Evolutionary conservation across 2,113 vertebrate genomes (phyloP), one percentile per base, ranked within the genome.

Genomic region (Paradoxurus hermaphroditus): DNA sequence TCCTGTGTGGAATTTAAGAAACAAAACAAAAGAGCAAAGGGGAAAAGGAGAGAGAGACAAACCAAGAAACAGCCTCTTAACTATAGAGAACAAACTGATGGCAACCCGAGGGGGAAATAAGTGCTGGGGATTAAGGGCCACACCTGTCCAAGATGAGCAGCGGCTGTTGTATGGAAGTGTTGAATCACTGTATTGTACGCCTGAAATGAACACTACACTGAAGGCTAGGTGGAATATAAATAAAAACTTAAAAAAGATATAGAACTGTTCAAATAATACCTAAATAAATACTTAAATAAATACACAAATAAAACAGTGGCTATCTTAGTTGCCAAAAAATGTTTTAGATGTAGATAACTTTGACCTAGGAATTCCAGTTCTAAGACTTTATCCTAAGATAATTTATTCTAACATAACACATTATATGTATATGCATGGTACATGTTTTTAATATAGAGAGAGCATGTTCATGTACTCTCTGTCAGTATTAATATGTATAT

Each of bases 361-460:
- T 89, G 46, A 82, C 18, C 18, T 78, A 56, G 36, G 23, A 72
- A 34, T 94, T 92, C 21, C 44, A 91, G 2, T 75, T 90, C 49
- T 85, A 46, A 94, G 31, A 96, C 88, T 86, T 95, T 67, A 85
- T 65, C 39, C 19, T 90, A 92, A 96, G 11, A n/a, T 92, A 92
- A 36, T 59, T 70, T 96, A 72, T 65, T 73, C 39, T 86, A 92
- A 91, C 14, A 23, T 77, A 83, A 53, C 88, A 53, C 88, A 77
- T 75, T 82, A 5, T 75, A 41, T 67, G 41, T 88, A 8, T 72
- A 6, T 53, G 3, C 82, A 27, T 46, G 68, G 14, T 63, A 73
- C 53, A 93, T 73, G 21, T 79, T 79, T 56, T 73, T 34, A 4
- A 68, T 65, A 44, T 34, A 39, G 15, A 46, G 19, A 83, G 2